A percentile compares a stretch with the other conserved stretches of the same genome.
Conservation (phyloP, 1,140 invertebrate genomes). For the Triops longicaudatus region DNA sequence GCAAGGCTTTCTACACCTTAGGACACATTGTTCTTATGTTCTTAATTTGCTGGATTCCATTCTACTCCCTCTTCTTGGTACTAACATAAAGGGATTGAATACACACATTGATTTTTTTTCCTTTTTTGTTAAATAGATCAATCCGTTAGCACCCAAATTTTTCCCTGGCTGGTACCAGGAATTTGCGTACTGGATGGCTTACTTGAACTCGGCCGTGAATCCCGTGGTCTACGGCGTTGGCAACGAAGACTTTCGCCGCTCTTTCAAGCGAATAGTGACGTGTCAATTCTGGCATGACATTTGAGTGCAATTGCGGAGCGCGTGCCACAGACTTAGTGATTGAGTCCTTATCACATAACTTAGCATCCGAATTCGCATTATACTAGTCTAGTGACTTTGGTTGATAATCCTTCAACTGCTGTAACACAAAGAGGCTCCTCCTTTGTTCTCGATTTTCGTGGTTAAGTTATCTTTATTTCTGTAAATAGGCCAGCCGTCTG, state of each 20-base stretch:
- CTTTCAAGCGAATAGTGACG: conserved; percentile 33
- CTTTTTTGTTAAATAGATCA: no score
- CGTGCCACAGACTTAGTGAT: no score
- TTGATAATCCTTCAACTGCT: no score
- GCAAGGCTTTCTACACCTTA: conserved; percentile 32
- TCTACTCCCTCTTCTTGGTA: conserved; percentile 39
- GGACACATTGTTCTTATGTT: conserved; percentile 42
- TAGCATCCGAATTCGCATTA: no score
- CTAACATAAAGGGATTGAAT: conserved; percentile 2
- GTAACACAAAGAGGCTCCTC: no score
- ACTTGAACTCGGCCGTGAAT: conserved; percentile 47
- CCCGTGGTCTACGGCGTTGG: conserved; percentile 39
- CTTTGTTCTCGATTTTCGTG: no score
- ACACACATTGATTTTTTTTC: no score
- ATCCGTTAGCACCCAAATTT: conserved; percentile 30
- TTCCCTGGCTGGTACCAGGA: conserved; percentile 32
- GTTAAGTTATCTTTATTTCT: no score
- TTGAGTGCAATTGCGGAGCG: no score
- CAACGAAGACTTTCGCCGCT: conserved; percentile 40
- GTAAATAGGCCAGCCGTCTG: background rate
- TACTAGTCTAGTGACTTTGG: no score
- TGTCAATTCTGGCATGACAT: background rate
- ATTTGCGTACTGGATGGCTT: conserved; percentile 46
- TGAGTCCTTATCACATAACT: no score
- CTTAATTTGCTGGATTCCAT: conserved; percentile 47